A percentile compares a stretch with the other conserved stretches of the same genome.
phyloP scores from a whole-genome alignment of 2,113 vertebrate species.

The Gallinago paraguaiae region DNA sequence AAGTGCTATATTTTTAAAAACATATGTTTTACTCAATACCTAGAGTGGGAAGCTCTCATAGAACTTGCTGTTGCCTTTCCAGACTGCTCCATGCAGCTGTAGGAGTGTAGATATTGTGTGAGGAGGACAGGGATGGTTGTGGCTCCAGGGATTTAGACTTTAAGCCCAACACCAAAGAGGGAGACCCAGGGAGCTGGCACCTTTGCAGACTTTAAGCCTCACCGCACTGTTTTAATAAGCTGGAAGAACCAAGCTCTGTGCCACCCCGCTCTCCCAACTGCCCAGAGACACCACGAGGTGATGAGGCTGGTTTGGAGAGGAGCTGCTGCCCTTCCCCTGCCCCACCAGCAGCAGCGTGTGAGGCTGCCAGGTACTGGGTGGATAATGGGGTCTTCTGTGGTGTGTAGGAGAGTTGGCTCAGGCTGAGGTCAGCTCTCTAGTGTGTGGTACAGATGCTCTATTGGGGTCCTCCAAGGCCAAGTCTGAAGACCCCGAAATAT shows the following conservation, averaged over 20 bases:
- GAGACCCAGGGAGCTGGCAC: neutral
- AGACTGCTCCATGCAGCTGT: neutral
- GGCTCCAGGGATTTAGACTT: neutral
- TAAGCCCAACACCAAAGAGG: neutral
- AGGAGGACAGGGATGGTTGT: neutral
- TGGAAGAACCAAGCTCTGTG: fast-evolving
- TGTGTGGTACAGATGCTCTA: fast-evolving
- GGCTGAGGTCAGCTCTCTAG: neutral
- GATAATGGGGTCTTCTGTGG: neutral
- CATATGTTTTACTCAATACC: neutral
- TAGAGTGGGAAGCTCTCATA: neutral
- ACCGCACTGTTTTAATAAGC: fast-evolving
- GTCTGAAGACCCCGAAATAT: neutral
- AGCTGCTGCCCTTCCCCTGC: neutral
- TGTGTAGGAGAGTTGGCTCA: neutral
- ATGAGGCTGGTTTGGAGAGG: neutral
- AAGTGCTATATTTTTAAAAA: neutral
- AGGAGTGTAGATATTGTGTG: neutral
- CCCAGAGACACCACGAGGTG: fast-evolving
- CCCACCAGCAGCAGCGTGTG: fast-evolving
- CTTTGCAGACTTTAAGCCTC: neutral
- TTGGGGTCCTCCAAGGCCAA: neutral
- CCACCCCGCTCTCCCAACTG: fast-evolving
- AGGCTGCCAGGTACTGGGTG: neutral
- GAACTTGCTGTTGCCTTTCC: neutral